These are phyloP conservation scores for Dynastes grantii DNA, from an alignment of 2,888 invertebrate species.

Conservation along the genomic window DNA sequence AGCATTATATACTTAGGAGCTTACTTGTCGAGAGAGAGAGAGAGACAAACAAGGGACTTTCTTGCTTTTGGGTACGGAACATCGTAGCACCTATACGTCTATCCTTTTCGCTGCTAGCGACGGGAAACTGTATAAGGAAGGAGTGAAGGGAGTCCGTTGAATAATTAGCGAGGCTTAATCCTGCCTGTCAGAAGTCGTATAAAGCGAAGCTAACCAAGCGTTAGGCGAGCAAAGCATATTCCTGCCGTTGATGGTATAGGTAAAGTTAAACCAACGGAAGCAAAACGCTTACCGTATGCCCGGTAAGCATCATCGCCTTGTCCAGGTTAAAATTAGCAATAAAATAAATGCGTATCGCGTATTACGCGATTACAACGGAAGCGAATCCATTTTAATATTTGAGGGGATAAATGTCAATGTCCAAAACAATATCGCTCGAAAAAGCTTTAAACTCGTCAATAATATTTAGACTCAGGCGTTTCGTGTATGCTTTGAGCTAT, in stretches of 20 bases:
- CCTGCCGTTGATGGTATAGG: not conserved
- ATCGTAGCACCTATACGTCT: not conserved
- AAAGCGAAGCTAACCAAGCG: constrained; percentile 40
- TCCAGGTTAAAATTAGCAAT: no score
- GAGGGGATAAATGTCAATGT: no score
- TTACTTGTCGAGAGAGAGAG: not conserved
- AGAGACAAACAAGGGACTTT: no score
- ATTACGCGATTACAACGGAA: no score
- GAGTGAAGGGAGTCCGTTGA: constrained; percentile 22
- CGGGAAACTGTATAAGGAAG: not conserved
- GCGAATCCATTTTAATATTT: no score
- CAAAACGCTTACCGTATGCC: not conserved
- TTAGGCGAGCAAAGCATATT: not conserved
- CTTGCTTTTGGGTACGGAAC: no score
- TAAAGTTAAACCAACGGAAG: constrained; percentile 5
- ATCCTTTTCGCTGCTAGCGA: not conserved
- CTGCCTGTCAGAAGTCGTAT: constrained; percentile 45
- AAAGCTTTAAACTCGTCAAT: no score
- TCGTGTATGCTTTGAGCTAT: no score
- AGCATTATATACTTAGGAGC: not conserved
- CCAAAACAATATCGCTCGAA: no score
- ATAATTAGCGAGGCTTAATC: constrained; percentile 46
- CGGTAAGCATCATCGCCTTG: no score
- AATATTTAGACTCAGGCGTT: no score
- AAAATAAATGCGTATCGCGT: no score